phyloP scores from a whole-genome alignment of 2,113 vertebrate genomes.

The Hemiscyllium ocellatum region DNA sequence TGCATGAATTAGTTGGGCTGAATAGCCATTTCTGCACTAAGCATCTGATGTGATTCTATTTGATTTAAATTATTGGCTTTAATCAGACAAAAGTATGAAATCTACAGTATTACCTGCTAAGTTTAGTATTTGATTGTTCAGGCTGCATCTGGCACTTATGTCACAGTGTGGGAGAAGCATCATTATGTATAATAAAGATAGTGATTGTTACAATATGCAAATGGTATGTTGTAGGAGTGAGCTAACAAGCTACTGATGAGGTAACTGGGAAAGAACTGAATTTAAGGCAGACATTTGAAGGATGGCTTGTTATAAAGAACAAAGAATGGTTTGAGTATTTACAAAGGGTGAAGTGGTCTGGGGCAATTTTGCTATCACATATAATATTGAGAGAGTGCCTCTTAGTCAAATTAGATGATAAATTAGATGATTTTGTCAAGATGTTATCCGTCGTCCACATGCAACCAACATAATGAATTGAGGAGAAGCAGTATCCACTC shows the following conservation, averaged over 20 bases:
- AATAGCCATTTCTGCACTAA: neutral
- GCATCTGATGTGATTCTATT: neutral
- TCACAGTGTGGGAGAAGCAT: neutral
- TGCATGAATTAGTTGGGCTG: neutral
- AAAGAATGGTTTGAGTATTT: constrained; percentile 23
- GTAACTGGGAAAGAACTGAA: neutral
- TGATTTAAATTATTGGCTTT: neutral
- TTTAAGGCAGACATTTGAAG: neutral
- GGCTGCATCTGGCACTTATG: neutral
- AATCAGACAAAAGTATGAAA: neutral
- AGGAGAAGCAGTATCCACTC: neutral
- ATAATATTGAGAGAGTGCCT: constrained; percentile 23
- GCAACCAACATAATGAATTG: neutral
- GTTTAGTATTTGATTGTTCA: constrained; percentile 1
- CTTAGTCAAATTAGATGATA: constrained; percentile 31
- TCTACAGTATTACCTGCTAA: neutral
- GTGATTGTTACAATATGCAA: neutral
- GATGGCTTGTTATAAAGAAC: constrained; percentile 29
- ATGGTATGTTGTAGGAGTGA: neutral
- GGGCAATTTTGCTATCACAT: constrained; percentile 25
- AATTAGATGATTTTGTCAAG: constrained; percentile 23
- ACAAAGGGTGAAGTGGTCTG: constrained; percentile 23
- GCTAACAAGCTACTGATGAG: constrained; percentile 14
- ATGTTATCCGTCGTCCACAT: constrained; percentile 6
- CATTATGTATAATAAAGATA: constrained; percentile 15